Base-by-base conservation (phyloP, 2,797 vertebrate species). In the Hippocampus kuda region DNA sequence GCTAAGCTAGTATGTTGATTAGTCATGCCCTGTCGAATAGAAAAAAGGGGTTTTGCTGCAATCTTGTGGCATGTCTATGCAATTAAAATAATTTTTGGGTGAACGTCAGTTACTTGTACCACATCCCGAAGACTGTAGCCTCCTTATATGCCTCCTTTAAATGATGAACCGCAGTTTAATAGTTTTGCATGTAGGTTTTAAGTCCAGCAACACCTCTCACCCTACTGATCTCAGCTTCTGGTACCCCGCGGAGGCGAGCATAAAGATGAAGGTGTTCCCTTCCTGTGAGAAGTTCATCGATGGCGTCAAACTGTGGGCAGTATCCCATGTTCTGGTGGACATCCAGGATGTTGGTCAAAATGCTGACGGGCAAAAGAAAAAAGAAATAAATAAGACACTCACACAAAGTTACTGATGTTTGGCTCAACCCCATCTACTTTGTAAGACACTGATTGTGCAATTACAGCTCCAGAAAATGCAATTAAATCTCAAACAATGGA, bases 291-390 rank as follows among this genome's bases (percentile, higher is more conserved):
- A 97, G 88, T 73, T 97, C 94, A 76, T 98, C 95, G 1, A 94
- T 90, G 75, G 95, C 95, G 69, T 96, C 95, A 82, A 94, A 98
- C 85, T 98, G 95, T 42, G 95, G 95, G 77, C 96, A 98, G 88
- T 98, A 98, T 51, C 95, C 96, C 93, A 96, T 97, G 85, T 92
- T 95, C 91, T 94, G 94, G 71, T 95, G 94, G 46, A 96, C 93
- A 0, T 93, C 86, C 78, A 93, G 88, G 77, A 96, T 95, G 73
- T 93, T 89, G 66, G 91, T 94, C 83, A 95, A 86, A 85, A 98
- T 88, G 74, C 95, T 98, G 84, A 46, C 46, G 54, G 18, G 18
- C 34, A 38, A 24, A 12, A 9, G 18, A 34, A 7, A 30, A 2
- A 44, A 38, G 5, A n/a, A 24, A 60, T 59, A 48, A 30, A 59